A percentile compares a stretch with the other conserved stretches of the same genome.
Evolutionary conservation across 2,888 invertebrate genomes (phyloP).

Genomic region (Carcina quercana): DNA sequence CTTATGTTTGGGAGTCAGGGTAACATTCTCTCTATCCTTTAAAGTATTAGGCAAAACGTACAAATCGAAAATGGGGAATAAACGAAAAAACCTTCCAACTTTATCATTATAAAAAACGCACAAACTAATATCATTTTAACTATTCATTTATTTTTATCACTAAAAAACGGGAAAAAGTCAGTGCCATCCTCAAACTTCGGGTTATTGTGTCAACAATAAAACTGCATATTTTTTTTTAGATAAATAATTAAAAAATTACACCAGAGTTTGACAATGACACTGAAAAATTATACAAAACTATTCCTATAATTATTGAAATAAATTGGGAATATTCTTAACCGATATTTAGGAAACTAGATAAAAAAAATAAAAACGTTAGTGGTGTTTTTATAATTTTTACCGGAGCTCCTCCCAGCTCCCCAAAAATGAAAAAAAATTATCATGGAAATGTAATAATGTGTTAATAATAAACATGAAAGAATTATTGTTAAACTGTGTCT

Average conservation of each 20-base stretch:
- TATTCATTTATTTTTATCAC: slow-evolving; percentile 34
- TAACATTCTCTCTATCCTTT: slow-evolving; percentile 7
- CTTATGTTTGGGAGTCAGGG: no score
- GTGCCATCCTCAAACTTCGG: slow-evolving; percentile 43
- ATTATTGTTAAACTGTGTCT: slow-evolving; percentile 51
- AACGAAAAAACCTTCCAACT: slow-evolving; percentile 14
- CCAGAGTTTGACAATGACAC: slow-evolving; percentile 51
- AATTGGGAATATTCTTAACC: slow-evolving; percentile 61
- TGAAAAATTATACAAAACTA: slow-evolving; percentile 36
- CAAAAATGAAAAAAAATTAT: slow-evolving; percentile 25
- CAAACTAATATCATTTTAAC: slow-evolving; percentile 42
- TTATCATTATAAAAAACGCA: slow-evolving; percentile 21
- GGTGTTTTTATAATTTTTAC: slow-evolving; percentile 36
- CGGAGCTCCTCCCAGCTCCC: slow-evolving; percentile 30
- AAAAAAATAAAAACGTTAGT: slow-evolving; percentile 50
- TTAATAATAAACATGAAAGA: slow-evolving; percentile 28
- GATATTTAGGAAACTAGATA: slow-evolving; percentile 47
- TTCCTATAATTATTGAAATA: slow-evolving; percentile 50
- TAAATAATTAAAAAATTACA: slow-evolving; percentile 19
- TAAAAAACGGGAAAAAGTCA: slow-evolving; percentile 30
- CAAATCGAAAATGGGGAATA: slow-evolving; percentile 14
- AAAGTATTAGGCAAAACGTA: slow-evolving; percentile 5
- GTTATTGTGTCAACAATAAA: background rate
- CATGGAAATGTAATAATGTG: slow-evolving; percentile 60
- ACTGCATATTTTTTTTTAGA: slow-evolving; percentile 1